phyloP scores from a whole-genome alignment of 2,113 vertebrate genomes.

The Pelobates fuscus region DNA sequence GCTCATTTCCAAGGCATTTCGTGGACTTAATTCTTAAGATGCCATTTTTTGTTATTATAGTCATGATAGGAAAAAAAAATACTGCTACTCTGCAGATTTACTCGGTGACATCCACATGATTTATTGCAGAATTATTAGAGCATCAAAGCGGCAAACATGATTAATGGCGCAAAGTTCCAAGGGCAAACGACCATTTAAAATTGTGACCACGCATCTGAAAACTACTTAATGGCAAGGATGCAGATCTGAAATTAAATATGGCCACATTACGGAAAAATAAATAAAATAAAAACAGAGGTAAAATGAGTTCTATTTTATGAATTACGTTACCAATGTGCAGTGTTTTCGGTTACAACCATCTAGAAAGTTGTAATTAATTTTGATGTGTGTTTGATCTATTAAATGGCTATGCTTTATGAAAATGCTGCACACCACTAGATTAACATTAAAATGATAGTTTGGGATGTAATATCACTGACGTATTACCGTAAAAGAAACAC shows the following conservation, averaged over 20 bases:
- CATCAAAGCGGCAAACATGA: slow-evolving; percentile 12
- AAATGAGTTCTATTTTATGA: not conserved
- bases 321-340: not conserved
- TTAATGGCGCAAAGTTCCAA: slow-evolving; percentile 20
- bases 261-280: slow-evolving; percentile 7
- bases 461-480: too few species aligned
- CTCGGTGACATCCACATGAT: slow-evolving; percentile 18
- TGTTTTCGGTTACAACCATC: too few species aligned
- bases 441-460: too few species aligned
- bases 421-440: too few species aligned
- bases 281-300: not conserved
- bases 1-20: not conserved
- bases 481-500: too few species aligned
- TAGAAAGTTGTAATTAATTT: too few species aligned
- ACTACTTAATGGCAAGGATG: slow-evolving; percentile 27
- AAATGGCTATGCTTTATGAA: too few species aligned
- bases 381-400: too few species aligned
- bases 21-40: not conserved
- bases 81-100: slow-evolving; percentile 19
- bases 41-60: slow-evolving; percentile 12
- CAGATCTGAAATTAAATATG: slow-evolving; percentile 8
- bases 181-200: slow-evolving; percentile 8
- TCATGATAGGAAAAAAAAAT: not conserved
- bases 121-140: slow-evolving; percentile 30
- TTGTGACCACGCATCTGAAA: not conserved